Percentiles rank a stretch among this genome's conserved stretches.
Conservation (phyloP, 2,113 vertebrate genomes). For the Haplochromis burtoni region DNA sequence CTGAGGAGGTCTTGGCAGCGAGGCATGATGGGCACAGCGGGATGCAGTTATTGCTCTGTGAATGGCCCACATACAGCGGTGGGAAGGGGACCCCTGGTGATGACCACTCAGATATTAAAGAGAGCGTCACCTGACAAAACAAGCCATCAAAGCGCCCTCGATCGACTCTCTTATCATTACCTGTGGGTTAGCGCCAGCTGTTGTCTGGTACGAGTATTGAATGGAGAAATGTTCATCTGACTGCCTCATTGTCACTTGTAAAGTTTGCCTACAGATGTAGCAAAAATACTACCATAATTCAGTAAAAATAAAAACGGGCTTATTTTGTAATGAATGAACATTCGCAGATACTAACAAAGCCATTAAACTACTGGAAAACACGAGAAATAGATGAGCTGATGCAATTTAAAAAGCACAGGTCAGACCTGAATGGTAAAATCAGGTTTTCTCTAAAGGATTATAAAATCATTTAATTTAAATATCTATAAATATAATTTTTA, state of each 20-base stretch:
- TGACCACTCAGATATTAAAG: slow-evolving; percentile 24
- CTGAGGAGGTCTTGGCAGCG: slow-evolving; percentile 37
- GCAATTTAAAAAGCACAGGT: neutral
- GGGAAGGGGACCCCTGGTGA: neutral
- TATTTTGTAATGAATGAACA: neutral
- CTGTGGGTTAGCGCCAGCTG: neutral
- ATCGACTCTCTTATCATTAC: neutral
- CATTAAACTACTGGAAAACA: neutral
- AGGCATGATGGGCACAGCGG: slow-evolving; percentile 34
- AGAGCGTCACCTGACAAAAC: slow-evolving; percentile 1
- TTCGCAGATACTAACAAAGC: neutral
- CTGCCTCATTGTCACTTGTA: neutral
- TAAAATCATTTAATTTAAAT: neutral
- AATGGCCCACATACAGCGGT: neutral
- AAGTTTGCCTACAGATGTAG: neutral
- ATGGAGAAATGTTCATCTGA: neutral
- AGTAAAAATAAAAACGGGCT: neutral
- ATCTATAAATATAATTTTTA: neutral
- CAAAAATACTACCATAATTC: neutral
- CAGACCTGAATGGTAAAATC: neutral
- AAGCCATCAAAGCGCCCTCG: neutral
- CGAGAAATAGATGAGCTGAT: neutral
- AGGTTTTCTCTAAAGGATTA: neutral
- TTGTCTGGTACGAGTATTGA: neutral
- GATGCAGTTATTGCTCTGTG: slow-evolving; percentile 16